phyloP scores from a whole-genome alignment of 2,888 invertebrate species.

The Toxonevra muliebris region DNA sequence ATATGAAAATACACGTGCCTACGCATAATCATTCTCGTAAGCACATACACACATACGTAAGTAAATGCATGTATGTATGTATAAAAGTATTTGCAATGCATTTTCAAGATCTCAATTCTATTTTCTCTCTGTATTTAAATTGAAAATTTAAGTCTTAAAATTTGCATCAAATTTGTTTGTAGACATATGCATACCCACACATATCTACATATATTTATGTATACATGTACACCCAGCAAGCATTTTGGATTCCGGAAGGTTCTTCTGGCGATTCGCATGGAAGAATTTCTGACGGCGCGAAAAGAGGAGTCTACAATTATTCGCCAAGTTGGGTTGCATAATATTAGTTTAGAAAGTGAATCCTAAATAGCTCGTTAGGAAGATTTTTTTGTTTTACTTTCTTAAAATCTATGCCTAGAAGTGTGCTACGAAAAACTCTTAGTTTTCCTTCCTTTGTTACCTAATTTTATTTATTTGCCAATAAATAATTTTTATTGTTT shows the following conservation, averaged over 20 bases:
- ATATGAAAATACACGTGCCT: conserved; percentile 6
- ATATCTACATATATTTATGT: not conserved
- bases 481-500: too few species aligned
- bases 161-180: conserved; percentile 25
- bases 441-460: not conserved
- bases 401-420: too few species aligned
- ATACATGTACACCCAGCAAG: conserved; percentile 16
- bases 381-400: conserved; percentile 19
- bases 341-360: too few species aligned
- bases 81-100: not conserved
- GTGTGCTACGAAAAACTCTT: too few species aligned
- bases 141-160: conserved; percentile 41
- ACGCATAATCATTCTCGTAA: not conserved
- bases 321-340: too few species aligned
- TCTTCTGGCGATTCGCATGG: too few species aligned
- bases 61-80: not conserved
- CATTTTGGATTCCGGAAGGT: too few species aligned
- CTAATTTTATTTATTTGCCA: not conserved
- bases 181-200: conserved; percentile 12
- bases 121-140: conserved; percentile 41
- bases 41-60: not conserved
- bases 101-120: not conserved
- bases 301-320: too few species aligned
- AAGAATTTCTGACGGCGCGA: too few species aligned
- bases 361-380: too few species aligned